Evolutionary conservation across 1,140 invertebrate genomes (phyloP), one percentile per base, ranked within the genome.

Genomic region (Camponotus pennsylvanicus): DNA sequence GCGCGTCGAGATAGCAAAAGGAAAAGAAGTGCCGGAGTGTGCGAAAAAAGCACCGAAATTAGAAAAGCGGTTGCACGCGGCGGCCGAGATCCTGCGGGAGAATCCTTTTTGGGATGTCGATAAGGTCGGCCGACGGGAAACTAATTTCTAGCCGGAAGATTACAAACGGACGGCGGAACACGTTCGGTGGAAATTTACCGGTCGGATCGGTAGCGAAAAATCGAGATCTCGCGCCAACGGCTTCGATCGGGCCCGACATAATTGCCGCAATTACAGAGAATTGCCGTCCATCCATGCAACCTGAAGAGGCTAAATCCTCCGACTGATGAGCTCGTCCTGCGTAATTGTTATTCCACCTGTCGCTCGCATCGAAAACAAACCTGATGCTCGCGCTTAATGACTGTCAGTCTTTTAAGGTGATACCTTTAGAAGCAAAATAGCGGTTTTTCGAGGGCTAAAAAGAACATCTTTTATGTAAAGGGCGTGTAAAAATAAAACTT

Each of bases 341-440:
- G 59, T 61, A 89, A 82, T 89, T 89, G 88, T 88, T 89, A 89
- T 89, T 89, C 87, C 70, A 71, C 83, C 70, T 88, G 86, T 85
- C 87, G 83, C 57, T 40, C 57, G 49, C 5, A 42, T 21, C 21
- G 57, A 73, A 34, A 45, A 49, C 45, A 27, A 40, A 71, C 57
- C 63, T 45, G 76, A 82, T 52, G 66, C 27, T 34, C 70, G 55
- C 87, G n/a, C 15, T 76, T 87, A 73, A 69, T 40, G 87, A 71
- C 27, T 71, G 71, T 80, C 61, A 71, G 61, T 84, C 83, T 75
- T 37, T 83, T 75, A 63, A 61, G 57, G 9, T 5, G 27, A 82
- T 82, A 32, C 6, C n/a, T 61, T 40, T 61, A 61, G 4, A 0
- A 18, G 5, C 32, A 42, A 40, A 52, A 52, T 69, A 52, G 40